These are phyloP conservation scores for Heterochromis multidens DNA, from an alignment of 2,113 vertebrate species.

Conservation along the genomic window DNA sequence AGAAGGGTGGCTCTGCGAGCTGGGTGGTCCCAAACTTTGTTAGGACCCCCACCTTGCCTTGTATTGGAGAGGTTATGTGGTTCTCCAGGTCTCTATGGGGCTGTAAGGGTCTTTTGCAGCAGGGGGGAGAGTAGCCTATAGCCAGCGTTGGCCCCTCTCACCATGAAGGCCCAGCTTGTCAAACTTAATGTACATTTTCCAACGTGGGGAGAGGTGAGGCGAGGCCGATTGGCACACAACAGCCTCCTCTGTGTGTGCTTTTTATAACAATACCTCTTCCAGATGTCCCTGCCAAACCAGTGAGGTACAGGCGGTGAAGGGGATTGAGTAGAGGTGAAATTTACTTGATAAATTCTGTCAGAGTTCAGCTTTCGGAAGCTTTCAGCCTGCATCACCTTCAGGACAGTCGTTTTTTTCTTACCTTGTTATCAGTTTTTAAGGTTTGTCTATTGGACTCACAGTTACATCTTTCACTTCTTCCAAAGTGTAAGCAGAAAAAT, in stretches of 20 bases:
- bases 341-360: slow-evolving; percentile 24
- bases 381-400: neutral
- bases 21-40: slow-evolving; percentile 68
- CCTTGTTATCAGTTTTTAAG: neutral
- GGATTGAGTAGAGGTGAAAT: slow-evolving; percentile 29
- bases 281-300: slow-evolving; percentile 60
- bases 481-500: slow-evolving; percentile 10
- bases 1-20: slow-evolving; percentile 61
- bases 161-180: slow-evolving; percentile 74
- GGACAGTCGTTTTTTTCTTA: neutral
- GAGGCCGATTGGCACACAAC: slow-evolving; percentile 66
- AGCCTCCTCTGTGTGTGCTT: slow-evolving; percentile 62
- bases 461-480: neutral
- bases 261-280: slow-evolving; percentile 72
- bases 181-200: slow-evolving; percentile 76
- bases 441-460: neutral
- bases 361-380: neutral
- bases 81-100: slow-evolving; percentile 62
- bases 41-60: slow-evolving; percentile 54
- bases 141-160: slow-evolving; percentile 52
- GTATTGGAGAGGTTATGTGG: slow-evolving; percentile 54
- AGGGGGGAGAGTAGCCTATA: slow-evolving; percentile 60
- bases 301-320: slow-evolving; percentile 23
- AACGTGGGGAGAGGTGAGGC: slow-evolving; percentile 59
- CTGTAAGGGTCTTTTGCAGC: slow-evolving; percentile 64